A percentile compares a stretch with the other conserved stretches of the same genome.
Conservation (phyloP, 2,888 invertebrate species). For the Seira sanloemensis region DNA sequence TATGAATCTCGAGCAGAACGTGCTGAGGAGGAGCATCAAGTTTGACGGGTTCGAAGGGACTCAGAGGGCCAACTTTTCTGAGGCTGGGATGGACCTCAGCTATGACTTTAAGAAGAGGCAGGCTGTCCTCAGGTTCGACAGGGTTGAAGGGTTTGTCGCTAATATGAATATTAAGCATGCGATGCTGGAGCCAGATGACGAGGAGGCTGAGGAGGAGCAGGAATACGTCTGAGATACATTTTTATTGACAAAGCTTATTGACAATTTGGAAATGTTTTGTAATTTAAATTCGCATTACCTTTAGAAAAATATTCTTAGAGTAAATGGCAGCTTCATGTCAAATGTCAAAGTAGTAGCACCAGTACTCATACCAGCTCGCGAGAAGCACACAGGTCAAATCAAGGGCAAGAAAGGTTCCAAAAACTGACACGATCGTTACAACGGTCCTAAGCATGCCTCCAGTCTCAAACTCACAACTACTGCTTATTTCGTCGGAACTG, state of each 20-base stretch:
- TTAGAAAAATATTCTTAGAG: background rate
- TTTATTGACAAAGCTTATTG: background rate
- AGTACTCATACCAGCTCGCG: background rate
- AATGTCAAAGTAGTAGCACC: slow-evolving; percentile 24
- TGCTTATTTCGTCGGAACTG: no score
- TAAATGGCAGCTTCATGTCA: background rate
- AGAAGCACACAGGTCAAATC: background rate
- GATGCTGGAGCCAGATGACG: background rate
- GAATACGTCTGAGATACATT: background rate
- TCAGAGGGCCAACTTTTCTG: background rate
- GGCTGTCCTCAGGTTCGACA: background rate
- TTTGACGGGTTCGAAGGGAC: background rate
- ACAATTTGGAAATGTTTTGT: background rate
- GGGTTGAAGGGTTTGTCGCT: no score
- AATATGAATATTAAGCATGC: background rate
- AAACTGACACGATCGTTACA: slow-evolving; percentile 24
- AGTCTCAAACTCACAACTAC: no score
- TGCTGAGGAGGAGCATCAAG: background rate
- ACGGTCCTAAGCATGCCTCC: no score
- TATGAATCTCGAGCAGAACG: background rate
- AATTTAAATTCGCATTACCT: no score
- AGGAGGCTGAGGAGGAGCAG: background rate
- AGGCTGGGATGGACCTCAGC: no score
- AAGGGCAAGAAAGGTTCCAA: background rate
- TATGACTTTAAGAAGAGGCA: background rate